Percentiles rank a stretch among this genome's conserved stretches.
Evolutionary conservation across 2,797 vertebrate genomes (phyloP).

Genomic region (Phylloscopus collybita): DNA sequence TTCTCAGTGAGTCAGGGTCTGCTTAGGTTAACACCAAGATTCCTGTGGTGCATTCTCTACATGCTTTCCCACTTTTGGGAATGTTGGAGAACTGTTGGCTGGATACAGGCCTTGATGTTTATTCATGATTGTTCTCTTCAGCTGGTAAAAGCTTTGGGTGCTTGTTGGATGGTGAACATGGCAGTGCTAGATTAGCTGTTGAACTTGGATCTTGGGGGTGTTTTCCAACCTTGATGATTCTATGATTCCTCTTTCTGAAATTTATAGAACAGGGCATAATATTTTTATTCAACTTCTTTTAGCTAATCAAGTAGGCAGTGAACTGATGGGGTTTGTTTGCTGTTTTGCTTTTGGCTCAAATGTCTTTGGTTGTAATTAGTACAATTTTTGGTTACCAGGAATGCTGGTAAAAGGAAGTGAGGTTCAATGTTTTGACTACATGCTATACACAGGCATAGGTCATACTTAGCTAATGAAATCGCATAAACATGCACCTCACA

Average conservation of each 20-base stretch:
- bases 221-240: background rate
- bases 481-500: background rate
- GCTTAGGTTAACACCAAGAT: background rate
- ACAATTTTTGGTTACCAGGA: background rate
- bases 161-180: background rate
- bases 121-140: background rate
- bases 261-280: background rate
- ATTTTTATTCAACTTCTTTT: background rate
- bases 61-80: background rate
- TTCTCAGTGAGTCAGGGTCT: background rate
- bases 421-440: background rate
- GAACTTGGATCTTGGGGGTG: background rate
- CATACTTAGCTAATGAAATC: background rate
- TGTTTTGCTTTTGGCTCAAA: slow-evolving; percentile 3
- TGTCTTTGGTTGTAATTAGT: background rate
- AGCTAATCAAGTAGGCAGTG: background rate
- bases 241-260: background rate
- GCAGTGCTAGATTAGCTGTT: background rate
- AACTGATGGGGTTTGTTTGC: background rate
- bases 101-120: background rate
- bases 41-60: background rate
- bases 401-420: background rate
- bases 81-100: background rate
- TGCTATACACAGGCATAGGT: background rate
- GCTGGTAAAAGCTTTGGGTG: background rate